Evolutionary conservation across 2,888 invertebrate genomes (phyloP), one percentile per base, ranked within the genome.

Genomic region (Rhingia campestris): DNA sequence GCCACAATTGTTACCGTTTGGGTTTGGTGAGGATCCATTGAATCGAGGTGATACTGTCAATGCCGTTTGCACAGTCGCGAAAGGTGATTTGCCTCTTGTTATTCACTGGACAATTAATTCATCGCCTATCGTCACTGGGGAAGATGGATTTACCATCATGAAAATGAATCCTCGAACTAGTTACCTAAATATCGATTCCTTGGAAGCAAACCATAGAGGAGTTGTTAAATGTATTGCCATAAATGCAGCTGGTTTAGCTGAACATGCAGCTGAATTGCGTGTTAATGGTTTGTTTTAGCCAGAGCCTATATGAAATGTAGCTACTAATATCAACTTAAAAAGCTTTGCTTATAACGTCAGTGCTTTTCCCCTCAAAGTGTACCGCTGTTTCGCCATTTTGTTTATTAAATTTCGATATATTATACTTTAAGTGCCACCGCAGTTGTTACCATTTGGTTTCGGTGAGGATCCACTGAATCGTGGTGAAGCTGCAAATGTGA

Each of bases 401-500:
- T 58, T 69, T 41, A 41, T 22, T 22, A n/a, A 49, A 12, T 5
- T 35, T 12, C 10, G 41, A 66, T 41, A 9, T 51, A 49, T 73
- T 63, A 54, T 39, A 91, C 91, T 75, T 81, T 3, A 81, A 92
- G 92, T 91, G 84, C 88, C 89, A 37, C 92, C 92, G 10, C 90
- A 91, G 87, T 91, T 92, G 53, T 88, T 90, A 69, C 92, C 92
- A 7, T 93, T 93, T 88, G 89, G 92, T 54, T 93, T 94, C 88
- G 93, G 93, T 75, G 92, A 92, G 77, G 92, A 92, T 86, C 92
- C 93, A 32, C 89, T 93, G 81, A 92, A 93, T 88, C 92, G 92
- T 43, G 93, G 93, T 86, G 93, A 93, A 88, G 91, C 92, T 86
- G 93, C 94, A 30, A 94, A 94, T 30, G 92, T 94, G 69, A 92